Evolutionary conservation across 2,797 vertebrate genomes (phyloP), one percentile per base, ranked within the genome.

Genomic region (Schizothorax lantsangensis): DNA sequence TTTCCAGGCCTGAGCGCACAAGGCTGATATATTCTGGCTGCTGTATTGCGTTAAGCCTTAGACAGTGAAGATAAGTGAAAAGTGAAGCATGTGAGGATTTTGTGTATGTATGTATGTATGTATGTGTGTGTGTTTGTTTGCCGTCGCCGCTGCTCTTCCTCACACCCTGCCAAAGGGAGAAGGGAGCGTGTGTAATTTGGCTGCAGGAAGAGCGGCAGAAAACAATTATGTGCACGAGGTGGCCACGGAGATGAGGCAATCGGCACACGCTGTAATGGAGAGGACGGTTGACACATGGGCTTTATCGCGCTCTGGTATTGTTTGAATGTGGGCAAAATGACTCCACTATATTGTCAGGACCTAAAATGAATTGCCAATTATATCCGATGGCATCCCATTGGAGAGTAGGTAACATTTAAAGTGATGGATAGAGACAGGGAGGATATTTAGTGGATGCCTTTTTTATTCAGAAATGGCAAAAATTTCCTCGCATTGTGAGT

Each of bases 331-430:
- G 92, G 93, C 93, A 85, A 95, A 95, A 95, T 95, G 93, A 94
- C 94, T 96, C 92, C 84, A 92, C 94, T 94, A 91, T 93, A 95
- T 94, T 93, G 94, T 95, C 95, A 94, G 93, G 87, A 93, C 93
- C 92, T 91, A 94, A 94, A 94, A 95, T 93, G 95, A 95, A 96
- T 96, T 95, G 94, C 92, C 95, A 95, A 95, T 95, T 96, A 95
- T 95, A 93, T 94, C 92, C 89, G 92, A 91, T 91, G 93, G 93
- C 93, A 93, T 95, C 94, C 93, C 87, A 89, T 93, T 89, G 91
- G 93, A 84, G 91, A 92, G 93, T 90, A 91, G 92, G 92, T 94
- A 93, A 93, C 92, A 94, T 93, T 92, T 89, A 92, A 90, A 92
- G 93, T 94, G 93, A 95, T 94, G 93, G 93, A 92, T 68, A 49